Evolutionary conservation across 2,113 vertebrate genomes (phyloP), one percentile per base, ranked within the genome.

Genomic region (Cynoglossus semilaevis): DNA sequence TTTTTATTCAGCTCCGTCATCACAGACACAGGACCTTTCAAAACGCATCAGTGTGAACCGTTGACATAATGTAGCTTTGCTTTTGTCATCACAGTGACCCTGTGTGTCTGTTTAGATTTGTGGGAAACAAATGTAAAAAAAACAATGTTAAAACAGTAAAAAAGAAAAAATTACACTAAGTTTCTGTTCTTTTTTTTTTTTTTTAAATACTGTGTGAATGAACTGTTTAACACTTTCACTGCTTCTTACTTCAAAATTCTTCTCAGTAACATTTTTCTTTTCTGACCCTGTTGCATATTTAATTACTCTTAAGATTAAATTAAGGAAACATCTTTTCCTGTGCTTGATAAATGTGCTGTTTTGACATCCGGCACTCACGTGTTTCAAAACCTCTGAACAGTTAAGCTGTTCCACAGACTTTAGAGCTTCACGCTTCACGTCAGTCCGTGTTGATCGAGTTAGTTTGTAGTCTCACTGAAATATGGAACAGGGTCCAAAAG

Each of bases 71-170:
- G 22, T 18, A 40, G 50, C 41, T 12, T 48, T 40, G 18, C 13
- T n/a, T 71, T 42, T 46, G 51, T 67, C 62, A 54, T 35, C 41
- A 10, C 49, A 7, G 11, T 12, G 0, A 6, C 22, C 22, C 22
- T 29, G 18, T 54, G 42, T 34, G 41, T 29, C 14, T 56, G 42
- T 61, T 60, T 36, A 18, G 14, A 41, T 63, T 34, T 15, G 36
- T 15, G 41, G 35, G 5, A 55, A 58, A 59, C 10, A 14, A n/a
- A 41, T 19, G 36, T 36, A 42, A 16, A 57, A 42, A 34, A 7
- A 81, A 77, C 72, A 69, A 80, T 75, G n/a, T 73, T 41, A 44
- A 19, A 18, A 42, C 70, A 0, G 51, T 52, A 58, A 57, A 16
- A 46, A 52, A n/a, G 13, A 2, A 50, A 55, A 40, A 49, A 40